Evolutionary conservation across 2,797 vertebrate species (phyloP), one percentile per base, ranked within the genome.

Genomic region (Enteromius afrohamiltoni): DNA sequence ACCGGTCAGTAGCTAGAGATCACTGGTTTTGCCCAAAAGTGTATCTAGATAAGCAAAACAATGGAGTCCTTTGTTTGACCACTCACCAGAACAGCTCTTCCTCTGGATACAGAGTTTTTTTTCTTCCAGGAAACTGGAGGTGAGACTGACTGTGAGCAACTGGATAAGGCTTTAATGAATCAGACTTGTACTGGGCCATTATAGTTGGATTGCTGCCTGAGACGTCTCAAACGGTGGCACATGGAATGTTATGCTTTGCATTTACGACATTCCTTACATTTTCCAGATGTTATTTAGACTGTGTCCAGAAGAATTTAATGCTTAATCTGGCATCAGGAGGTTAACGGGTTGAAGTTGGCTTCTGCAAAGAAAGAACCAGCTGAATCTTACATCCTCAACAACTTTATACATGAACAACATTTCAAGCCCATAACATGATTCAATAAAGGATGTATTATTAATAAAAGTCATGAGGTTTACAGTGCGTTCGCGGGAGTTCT

Each of bases 211-310:
- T 49, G 14, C 14, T 26, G 64, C 64, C n/a, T 10, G 23, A 58
- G 45, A 55, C 14, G 0, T 53, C 67, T 75, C 70, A 55, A 68
- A 60, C 16, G 14, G 64, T 75, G 68, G 34, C 65, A 80, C 37
- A 23, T 42, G 73, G 75, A 73, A 81, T 76, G 79, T 62, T 71
- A 34, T 62, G 5, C 64, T 69, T 71, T n/a, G 73, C 31, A 6
- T 70, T 49, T 34, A 78, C 62, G 26, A 75, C 64, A 83, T 85
- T 81, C 81, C 78, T 65, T 14, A 21, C 67, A 40, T 80, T 82
- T 55, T 34, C 23, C 19, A 51, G 6, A 51, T 67, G 47, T 45
- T 73, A 60, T 58, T 71, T 78, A 77, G 82, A 80, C 82, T 73
- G 42, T 13, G 29, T 73, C 21, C 34, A 62, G 21, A 73, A 77